A percentile compares a stretch with the other conserved stretches of the same genome.
These are phyloP conservation scores for Odontesthes bonariensis DNA, from an alignment of 2,113 vertebrate genomes.

Conservation along the genomic window DNA sequence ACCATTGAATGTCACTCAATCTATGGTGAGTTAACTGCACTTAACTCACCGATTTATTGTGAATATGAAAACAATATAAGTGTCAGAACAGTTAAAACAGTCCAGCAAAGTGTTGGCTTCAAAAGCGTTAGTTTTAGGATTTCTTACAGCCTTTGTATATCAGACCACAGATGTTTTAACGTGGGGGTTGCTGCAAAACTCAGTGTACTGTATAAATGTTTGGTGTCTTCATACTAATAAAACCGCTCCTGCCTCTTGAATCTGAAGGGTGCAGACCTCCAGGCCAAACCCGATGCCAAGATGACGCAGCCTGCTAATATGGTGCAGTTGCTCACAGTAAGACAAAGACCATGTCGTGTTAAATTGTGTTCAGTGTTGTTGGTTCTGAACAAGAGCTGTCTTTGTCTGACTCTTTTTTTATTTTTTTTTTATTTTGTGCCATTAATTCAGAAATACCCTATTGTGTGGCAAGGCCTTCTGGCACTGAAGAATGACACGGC, in stretches of 20 bases:
- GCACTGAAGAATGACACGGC: conserved; percentile 98
- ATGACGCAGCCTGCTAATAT: conserved; percentile 93
- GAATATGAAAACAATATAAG: neutral
- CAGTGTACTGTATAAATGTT: neutral
- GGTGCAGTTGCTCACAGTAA: conserved; percentile 95
- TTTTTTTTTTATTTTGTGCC: conserved; percentile 9
- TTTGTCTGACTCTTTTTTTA: conserved; percentile 27
- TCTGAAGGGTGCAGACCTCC: conserved; percentile 84
- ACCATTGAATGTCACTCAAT: conserved; percentile 86
- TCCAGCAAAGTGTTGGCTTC: neutral
- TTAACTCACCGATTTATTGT: neutral
- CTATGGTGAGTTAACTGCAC: conserved; percentile 84
- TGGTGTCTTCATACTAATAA: neutral
- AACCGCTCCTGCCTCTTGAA: conserved; percentile 35
- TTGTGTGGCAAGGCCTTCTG: conserved; percentile 97
- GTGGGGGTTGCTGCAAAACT: too few species aligned
- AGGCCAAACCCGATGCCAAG: conserved; percentile 86
- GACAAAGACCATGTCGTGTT: conserved; percentile 13
- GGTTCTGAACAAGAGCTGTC: neutral
- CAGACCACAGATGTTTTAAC: too few species aligned
- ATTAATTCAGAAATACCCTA: conserved; percentile 92
- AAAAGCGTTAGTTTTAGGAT: too few species aligned
- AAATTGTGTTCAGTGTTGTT: neutral
- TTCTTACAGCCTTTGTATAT: neutral
- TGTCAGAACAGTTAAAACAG: neutral